These are phyloP conservation scores for Emys orbicularis DNA, from an alignment of 2,797 vertebrate species.

Conservation along the genomic window DNA sequence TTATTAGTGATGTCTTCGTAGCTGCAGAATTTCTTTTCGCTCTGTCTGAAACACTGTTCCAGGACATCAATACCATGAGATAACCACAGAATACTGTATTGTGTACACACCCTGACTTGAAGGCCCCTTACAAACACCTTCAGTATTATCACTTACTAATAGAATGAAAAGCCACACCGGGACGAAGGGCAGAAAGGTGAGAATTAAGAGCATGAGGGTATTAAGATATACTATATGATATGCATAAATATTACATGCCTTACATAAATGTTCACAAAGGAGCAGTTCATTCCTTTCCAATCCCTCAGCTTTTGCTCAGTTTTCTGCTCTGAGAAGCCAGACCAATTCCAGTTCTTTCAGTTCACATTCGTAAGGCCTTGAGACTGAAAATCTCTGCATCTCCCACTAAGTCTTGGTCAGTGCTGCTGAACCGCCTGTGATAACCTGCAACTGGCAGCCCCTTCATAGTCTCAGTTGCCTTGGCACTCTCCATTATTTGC, in stretches of 20 bases:
- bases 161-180: neutral
- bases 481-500: neutral
- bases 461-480: neutral
- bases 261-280: neutral
- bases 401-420: neutral
- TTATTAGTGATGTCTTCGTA: neutral
- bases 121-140: neutral
- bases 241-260: neutral
- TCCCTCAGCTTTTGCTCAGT: neutral
- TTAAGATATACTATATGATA: neutral
- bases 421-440: neutral
- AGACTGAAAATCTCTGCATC: neutral
- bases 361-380: neutral
- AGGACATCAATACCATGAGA: neutral
- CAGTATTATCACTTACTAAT: neutral
- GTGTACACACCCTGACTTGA: neutral
- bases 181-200: neutral
- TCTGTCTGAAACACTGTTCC: neutral
- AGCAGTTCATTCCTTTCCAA: neutral
- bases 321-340: neutral
- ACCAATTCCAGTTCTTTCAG: neutral
- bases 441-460: neutral
- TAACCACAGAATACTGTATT: neutral
- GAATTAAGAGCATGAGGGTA: neutral
- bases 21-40: neutral